Conservation (phyloP, 2,888 invertebrate genomes). For the Acrobasis repandana region DNA sequence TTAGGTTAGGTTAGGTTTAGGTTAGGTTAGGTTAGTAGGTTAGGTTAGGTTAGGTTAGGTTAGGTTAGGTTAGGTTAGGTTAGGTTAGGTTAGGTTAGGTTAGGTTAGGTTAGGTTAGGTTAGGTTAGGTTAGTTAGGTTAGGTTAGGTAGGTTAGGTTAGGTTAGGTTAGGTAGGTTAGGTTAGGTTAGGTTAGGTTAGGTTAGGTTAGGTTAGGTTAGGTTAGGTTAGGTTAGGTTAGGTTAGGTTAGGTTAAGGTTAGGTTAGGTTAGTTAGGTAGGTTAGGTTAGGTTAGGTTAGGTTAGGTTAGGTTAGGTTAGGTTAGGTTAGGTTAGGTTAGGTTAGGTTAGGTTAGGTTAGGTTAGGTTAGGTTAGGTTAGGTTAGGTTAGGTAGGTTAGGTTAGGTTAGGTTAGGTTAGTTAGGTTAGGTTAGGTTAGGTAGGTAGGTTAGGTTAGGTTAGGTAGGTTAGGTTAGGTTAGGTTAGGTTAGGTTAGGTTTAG, state of each 20-base stretch:
- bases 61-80: constrained; percentile 10
- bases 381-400: constrained; percentile 9
- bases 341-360: constrained; percentile 12
- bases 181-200: constrained; percentile 12
- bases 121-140: constrained; percentile 10
- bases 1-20: constrained; percentile 11
- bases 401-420: constrained; percentile 10
- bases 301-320: constrained; percentile 9
- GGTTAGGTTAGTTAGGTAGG: constrained; percentile 3
- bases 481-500: constrained; percentile 9
- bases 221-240: constrained; percentile 12
- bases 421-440: constrained; percentile 8
- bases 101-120: constrained; percentile 12
- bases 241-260: constrained; percentile 11
- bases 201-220: constrained; percentile 12
- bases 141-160: constrained; percentile 9
- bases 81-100: constrained; percentile 10
- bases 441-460: constrained; percentile 4
- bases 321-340: constrained; percentile 12
- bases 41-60: constrained; percentile 12
- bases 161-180: constrained; percentile 10
- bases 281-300: constrained; percentile 12
- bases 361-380: constrained; percentile 12
- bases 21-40: constrained; percentile 7
- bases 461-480: constrained; percentile 10